These are phyloP conservation scores for Aporophyla lueneburgensis DNA, from an alignment of 2,888 invertebrate genomes.

Conservation along the genomic window DNA sequence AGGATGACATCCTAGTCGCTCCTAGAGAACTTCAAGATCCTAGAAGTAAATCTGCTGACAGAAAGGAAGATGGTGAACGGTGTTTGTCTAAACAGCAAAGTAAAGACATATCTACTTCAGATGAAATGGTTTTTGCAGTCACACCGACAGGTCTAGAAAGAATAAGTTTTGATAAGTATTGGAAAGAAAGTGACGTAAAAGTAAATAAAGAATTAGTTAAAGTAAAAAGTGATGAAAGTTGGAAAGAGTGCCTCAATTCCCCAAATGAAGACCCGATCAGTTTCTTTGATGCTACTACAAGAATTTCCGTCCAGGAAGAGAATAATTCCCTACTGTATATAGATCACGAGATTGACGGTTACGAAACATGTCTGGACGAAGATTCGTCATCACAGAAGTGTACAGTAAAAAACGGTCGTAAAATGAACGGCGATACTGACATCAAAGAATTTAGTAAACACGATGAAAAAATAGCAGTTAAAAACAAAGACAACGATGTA, in stretches of 20 bases:
- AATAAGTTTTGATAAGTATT: slow-evolving; percentile 89
- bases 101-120: slow-evolving; percentile 89
- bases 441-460: slow-evolving; percentile 87
- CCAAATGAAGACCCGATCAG: slow-evolving; percentile 79
- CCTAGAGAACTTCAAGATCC: slow-evolving; percentile 83
- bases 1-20: slow-evolving; percentile 83
- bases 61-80: slow-evolving; percentile 74
- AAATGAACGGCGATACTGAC: slow-evolving; percentile 82
- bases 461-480: slow-evolving; percentile 79
- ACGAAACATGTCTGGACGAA: slow-evolving; percentile 92
- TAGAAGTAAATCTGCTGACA: slow-evolving; percentile 81
- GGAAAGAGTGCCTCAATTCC: slow-evolving; percentile 85
- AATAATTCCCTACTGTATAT: slow-evolving; percentile 85
- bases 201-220: slow-evolving; percentile 76
- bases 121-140: slow-evolving; percentile 90
- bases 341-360: slow-evolving; percentile 90
- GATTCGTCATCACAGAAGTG: slow-evolving; percentile 86
- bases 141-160: slow-evolving; percentile 89
- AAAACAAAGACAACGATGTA: slow-evolving; percentile 82
- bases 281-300: slow-evolving; percentile 79
- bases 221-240: slow-evolving; percentile 85
- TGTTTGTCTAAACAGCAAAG: slow-evolving; percentile 87
- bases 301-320: slow-evolving; percentile 85
- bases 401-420: slow-evolving; percentile 83
- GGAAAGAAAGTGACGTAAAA: slow-evolving; percentile 83